Conservation (phyloP, 2,113 vertebrate species). For the Muntiacus muntjak region DNA sequence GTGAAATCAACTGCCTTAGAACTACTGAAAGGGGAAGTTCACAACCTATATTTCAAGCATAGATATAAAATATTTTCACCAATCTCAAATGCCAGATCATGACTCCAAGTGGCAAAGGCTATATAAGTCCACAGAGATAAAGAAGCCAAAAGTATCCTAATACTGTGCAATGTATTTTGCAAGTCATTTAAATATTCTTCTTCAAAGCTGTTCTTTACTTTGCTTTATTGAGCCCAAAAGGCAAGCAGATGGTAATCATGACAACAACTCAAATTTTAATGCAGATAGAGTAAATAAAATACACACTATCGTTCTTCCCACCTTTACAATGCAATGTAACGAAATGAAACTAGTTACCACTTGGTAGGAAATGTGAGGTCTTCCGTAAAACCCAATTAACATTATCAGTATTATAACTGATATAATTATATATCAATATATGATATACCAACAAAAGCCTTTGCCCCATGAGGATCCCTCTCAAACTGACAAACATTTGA, state of each 20-base stretch:
- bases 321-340: neutral
- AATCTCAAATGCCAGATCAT: neutral
- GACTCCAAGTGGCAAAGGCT: neutral
- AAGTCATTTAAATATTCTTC: neutral
- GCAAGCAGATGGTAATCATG: neutral
- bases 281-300: neutral
- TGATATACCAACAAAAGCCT: neutral
- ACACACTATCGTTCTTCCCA: neutral
- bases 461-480: neutral
- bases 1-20: neutral
- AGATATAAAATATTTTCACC: constrained; percentile 4
- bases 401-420: neutral
- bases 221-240: neutral
- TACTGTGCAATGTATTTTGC: neutral
- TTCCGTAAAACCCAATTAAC: neutral
- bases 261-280: neutral
- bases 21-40: neutral
- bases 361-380: neutral
- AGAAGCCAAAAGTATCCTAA: neutral
- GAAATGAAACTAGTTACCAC: neutral
- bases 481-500: neutral
- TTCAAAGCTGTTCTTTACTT: neutral
- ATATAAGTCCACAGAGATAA: neutral
- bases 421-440: neutral
- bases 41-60: neutral